These are phyloP conservation scores for Amphibalanus amphitrite DNA, from an alignment of 1,140 invertebrate genomes.

Conservation along the genomic window DNA sequence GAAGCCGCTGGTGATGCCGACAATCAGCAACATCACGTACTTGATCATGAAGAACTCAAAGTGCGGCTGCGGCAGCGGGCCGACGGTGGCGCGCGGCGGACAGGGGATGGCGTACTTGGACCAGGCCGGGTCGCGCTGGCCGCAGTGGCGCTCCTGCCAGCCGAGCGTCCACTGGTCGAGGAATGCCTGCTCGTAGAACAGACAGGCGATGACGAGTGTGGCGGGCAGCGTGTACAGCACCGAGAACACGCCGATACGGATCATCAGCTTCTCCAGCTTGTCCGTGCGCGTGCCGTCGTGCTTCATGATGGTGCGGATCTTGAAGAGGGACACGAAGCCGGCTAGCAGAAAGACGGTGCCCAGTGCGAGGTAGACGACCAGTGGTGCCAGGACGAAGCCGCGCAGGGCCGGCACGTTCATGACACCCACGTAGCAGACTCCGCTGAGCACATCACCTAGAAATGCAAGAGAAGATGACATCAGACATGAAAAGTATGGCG, in stretches of 20 bases:
- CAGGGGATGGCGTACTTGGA: constrained; percentile 25
- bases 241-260: constrained; percentile 43
- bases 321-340: constrained; percentile 27
- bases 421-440: constrained; percentile 89
- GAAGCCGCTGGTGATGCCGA: constrained; percentile 41
- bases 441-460: constrained; percentile 89
- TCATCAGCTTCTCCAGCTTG: constrained; percentile 30
- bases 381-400: constrained; percentile 73
- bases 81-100: constrained; percentile 17
- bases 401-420: constrained; percentile 73
- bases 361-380: constrained; percentile 78
- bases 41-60: constrained; percentile 36
- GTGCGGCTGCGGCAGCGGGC: constrained; percentile 23
- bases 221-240: constrained; percentile 93
- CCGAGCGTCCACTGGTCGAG: constrained; percentile 43
- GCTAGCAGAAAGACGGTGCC: constrained; percentile 87
- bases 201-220: constrained; percentile 81
- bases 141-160: constrained; percentile 46
- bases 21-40: constrained; percentile 36
- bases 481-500: too few species aligned
- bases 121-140: too few species aligned
- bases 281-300: constrained; percentile 25
- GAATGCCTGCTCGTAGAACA: constrained; percentile 75
- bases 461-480: too few species aligned
- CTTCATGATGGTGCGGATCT: constrained; percentile 25